Conservation (phyloP, 2,888 invertebrate species). For the Marasmarcha lunaedactyla region DNA sequence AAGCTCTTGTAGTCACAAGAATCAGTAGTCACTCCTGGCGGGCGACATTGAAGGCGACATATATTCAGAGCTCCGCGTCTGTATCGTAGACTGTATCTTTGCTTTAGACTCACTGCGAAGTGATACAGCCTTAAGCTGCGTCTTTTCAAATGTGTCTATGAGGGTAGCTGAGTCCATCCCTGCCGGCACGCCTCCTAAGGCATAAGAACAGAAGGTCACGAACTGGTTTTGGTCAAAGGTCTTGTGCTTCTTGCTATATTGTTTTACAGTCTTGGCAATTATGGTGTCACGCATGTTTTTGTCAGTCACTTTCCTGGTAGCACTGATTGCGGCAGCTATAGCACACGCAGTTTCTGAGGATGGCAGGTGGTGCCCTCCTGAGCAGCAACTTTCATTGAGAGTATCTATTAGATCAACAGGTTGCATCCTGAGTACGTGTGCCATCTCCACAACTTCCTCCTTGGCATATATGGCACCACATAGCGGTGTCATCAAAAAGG, state of each 20-base stretch:
- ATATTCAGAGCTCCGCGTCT: too few species aligned
- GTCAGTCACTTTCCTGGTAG: not conserved
- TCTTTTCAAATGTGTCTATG: too few species aligned
- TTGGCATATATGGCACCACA: not conserved
- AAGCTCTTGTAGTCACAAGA: too few species aligned
- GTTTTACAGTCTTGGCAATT: not conserved
- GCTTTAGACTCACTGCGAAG: constrained; percentile 20
- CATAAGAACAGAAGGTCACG: not conserved
- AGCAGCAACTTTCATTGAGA: not conserved
- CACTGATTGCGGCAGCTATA: not conserved
- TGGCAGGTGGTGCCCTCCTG: not conserved
- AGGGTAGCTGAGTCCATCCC: not conserved
- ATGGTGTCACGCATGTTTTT: not conserved
- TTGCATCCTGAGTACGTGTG: not conserved
- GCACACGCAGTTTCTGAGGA: not conserved
- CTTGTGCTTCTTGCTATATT: not conserved
- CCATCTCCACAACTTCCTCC: not conserved
- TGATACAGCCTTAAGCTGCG: constrained; percentile 18
- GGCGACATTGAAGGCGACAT: too few species aligned
- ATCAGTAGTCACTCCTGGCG: too few species aligned
- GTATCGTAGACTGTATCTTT: too few species aligned
- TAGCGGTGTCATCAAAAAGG: not conserved
- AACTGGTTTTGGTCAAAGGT: not conserved
- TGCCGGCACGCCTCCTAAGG: not conserved
- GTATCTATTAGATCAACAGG: not conserved